Base-by-base conservation (phyloP, 2,888 invertebrate species). In the Leucophora obtusa region DNA sequence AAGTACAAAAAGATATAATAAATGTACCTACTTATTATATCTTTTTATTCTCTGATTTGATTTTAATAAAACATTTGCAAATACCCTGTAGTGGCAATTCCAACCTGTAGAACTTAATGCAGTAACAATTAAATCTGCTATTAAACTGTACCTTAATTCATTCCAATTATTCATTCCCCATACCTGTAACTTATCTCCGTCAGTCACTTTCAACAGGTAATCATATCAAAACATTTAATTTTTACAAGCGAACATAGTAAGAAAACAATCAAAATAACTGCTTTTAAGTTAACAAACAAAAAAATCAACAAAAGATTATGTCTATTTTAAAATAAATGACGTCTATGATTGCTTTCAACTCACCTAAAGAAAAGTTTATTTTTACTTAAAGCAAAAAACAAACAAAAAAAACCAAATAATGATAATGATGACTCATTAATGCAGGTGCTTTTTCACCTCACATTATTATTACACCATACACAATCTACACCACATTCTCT, bases 281-380 rank as follows among this genome's bases (percentile, higher is more conserved):
- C 14, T 9, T 24, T 6, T 43, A 60, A 54, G 28, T 28, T n/a
- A 28, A n/a, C 8, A 33, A 3, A 28, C 21, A 28, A 4, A 28
- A 3, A 17, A 53, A 2, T 6, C 18, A 21, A 18, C 69, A 17
- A 62, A 71, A 50, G 24, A 69, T 38, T 76, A 33, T 80, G 63
- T 77, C 73, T 77, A 81, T 73, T 81, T 81, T 73, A 69, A 77
- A 81, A 73, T 59, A 81, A 76, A 81, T 81, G 81, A 81, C 81
- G 81, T 77, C 65, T 66, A 21, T 60, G 77, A 77, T 73, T 81
- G 77, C 72, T 81, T 72, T 71, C 47, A 77, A 66, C 63, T 76
- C 63, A 77, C 65, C 71, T 54, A 54, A 71, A 60, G 59, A 77
- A 71, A 71, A 60, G 53, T 60, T 71, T 60, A 60, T 24, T 71